Base-by-base conservation (phyloP, 1,140 invertebrate species). In the Drosophila pruinosa region DNA sequence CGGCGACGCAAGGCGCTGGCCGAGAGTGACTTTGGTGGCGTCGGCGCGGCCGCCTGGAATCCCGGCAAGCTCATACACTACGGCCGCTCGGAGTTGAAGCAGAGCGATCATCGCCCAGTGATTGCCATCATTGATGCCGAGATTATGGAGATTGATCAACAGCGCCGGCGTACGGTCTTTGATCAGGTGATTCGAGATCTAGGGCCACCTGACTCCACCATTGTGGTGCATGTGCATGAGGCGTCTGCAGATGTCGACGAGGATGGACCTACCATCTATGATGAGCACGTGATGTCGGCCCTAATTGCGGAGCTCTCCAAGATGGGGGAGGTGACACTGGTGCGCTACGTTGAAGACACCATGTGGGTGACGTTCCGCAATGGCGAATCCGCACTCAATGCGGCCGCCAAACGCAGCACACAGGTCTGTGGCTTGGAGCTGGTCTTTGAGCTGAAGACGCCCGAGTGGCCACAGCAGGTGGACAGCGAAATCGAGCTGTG, bases 51-150 rank as follows among this genome's bases (percentile, higher is more conserved):
- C 12, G 94, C 95, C 71, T 94, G 94, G 92, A 95, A 94, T 91
- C 93, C 94, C 41, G 97, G 97, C n/a, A 95, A 94, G 78, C 92
- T 98, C 36, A 91, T 98, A 10, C 94, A 97, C 91, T 99, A 99
- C 91, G 97, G 98, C 0, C 81, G 90, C 72, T 96, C 97, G 4
- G 98, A 99, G 92, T 92, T 99, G 41, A 99, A 99, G 91, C 98
- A 99, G 89, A 99, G 98, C 89, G 99, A 99, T 93, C 99, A 99
- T 92, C 93, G 98, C 58, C 98, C 98, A 7, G 98, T 99, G 0
- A 95, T 98, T 71, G 96, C 95, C 1, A 94, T 97, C 26, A 94
- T 99, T 75, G 97, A 99, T 92, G 94, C 98, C 15, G 97, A 99
- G 77, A 94, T 97, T 2, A 92, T 96, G 71, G 93, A 94, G 83